These are phyloP conservation scores for Cyclopterus lumpus DNA, from an alignment of 2,797 vertebrate genomes.

Conservation along the genomic window DNA sequence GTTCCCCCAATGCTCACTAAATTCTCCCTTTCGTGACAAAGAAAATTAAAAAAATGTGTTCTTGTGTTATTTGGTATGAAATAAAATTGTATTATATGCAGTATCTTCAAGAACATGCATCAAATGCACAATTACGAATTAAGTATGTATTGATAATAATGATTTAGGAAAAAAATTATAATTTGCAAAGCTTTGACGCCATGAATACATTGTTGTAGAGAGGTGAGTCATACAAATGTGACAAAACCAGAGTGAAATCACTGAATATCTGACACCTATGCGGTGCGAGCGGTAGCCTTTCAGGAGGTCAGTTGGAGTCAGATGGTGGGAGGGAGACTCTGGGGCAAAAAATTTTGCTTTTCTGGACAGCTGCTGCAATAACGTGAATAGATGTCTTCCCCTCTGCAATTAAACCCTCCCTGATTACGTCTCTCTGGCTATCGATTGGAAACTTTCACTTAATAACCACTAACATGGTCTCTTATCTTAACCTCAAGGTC, in stretches of 20 bases:
- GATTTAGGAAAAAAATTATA: background rate
- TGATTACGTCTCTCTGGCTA: slow-evolving; percentile 85
- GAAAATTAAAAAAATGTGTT: background rate
- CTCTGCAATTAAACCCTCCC: slow-evolving; percentile 86
- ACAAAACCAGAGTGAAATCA: slow-evolving; percentile 61
- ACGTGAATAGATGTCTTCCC: slow-evolving; percentile 85
- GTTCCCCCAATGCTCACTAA: slow-evolving; percentile 36
- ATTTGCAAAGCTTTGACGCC: slow-evolving; percentile 10
- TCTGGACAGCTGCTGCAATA: slow-evolving; percentile 83
- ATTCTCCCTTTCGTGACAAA: slow-evolving; percentile 24
- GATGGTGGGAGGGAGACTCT: slow-evolving; percentile 53
- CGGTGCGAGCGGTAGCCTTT: slow-evolving; percentile 48
- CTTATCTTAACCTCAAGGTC: slow-evolving; percentile 85
- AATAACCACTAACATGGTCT: slow-evolving; percentile 86
- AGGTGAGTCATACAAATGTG: slow-evolving; percentile 57
- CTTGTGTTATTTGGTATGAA: background rate
- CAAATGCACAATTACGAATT: background rate
- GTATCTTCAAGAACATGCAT: background rate
- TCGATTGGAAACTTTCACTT: slow-evolving; percentile 87
- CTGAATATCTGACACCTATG: slow-evolving; percentile 47
- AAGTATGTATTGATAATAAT: background rate
- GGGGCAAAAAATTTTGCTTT: slow-evolving; percentile 76
- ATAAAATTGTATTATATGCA: background rate
- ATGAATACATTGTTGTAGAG: slow-evolving; percentile 4
- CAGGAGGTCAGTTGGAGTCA: slow-evolving; percentile 60